These are phyloP conservation scores for Magallana gigas DNA, from an alignment of 1,140 invertebrate genomes.

Conservation along the genomic window DNA sequence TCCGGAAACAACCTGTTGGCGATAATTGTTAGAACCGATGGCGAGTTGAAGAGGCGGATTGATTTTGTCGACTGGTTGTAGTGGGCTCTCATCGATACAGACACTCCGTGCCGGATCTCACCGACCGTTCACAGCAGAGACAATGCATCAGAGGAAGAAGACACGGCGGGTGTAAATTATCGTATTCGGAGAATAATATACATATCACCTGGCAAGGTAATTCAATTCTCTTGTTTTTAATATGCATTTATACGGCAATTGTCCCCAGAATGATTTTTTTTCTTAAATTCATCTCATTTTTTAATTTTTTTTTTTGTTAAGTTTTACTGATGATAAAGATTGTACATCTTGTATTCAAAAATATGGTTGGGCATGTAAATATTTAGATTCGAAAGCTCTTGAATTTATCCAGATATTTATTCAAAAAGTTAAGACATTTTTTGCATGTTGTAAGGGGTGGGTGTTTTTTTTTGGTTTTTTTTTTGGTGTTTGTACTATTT, in stretches of 20 bases:
- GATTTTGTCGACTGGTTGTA: neutral
- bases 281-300: too few relatives aligned
- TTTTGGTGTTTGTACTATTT: too few relatives aligned
- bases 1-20: neutral
- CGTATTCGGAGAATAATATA: neutral
- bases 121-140: neutral
- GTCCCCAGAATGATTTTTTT: too few relatives aligned
- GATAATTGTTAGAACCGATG: conserved; percentile 25
- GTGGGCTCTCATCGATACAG: conserved; percentile 21
- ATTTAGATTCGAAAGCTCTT: too few relatives aligned
- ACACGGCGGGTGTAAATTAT: conserved; percentile 9
- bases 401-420: too few relatives aligned
- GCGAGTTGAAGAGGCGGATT: conserved; percentile 21
- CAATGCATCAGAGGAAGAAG: neutral
- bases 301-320: too few relatives aligned
- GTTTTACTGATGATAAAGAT: too few relatives aligned
- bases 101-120: conserved; percentile 1
- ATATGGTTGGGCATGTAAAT: too few relatives aligned
- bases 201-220: neutral
- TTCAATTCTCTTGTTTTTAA: neutral
- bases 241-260: neutral
- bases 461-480: too few relatives aligned
- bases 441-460: too few relatives aligned
- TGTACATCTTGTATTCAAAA: too few relatives aligned
- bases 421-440: too few relatives aligned